Base-by-base conservation (phyloP, 2,797 vertebrate genomes). In the Eutrigla gurnardus region DNA sequence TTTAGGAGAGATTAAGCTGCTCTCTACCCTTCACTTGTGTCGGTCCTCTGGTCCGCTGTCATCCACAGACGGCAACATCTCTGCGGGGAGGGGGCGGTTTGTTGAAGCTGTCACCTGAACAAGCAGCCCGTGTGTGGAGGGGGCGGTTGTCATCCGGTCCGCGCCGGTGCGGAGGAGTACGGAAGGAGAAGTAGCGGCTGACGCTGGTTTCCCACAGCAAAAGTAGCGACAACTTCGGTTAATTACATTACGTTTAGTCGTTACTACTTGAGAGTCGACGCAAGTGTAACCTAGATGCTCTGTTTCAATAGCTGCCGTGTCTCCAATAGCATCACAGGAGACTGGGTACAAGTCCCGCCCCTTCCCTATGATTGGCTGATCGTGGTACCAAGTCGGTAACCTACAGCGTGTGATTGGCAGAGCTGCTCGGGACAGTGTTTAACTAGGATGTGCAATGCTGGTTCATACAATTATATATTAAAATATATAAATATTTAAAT, bases 31-130 rank as follows among this genome's bases (percentile, higher is more conserved):
- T 32, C 77, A 71, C 69, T 82, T 47, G 70, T 55, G 62, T 70
- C 77, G 11, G 70, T 85, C 54, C 81, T 82, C 55, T 63, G 67
- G 35, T 82, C 79, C 60, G 82, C 80, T 83, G 87, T 88, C 90
- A 91, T 82, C 86, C 80, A 76, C 86, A 84, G 77, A 78, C 83
- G 35, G 87, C 80, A 82, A 64, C 89, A 90, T 90, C 86, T 75
- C 81, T 35, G 61, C 42, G 6, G 53, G 65, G 80, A 69, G 83
- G 78, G 80, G 75, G 82, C 70, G 71, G 74, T 55, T 32, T 33
- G 81, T 46, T 58, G 65, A 78, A 62, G 65, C 71, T 72, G 88
- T 89, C 91, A 91, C 88, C 91, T 88, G 87, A 91, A 89, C 78
- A 50, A 68, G 86, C 6, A 14, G 14, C 52, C 78, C 46, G 82